Evolutionary conservation across 1,140 invertebrate species (phyloP).

Genomic region (Colletes latitarsis): DNA sequence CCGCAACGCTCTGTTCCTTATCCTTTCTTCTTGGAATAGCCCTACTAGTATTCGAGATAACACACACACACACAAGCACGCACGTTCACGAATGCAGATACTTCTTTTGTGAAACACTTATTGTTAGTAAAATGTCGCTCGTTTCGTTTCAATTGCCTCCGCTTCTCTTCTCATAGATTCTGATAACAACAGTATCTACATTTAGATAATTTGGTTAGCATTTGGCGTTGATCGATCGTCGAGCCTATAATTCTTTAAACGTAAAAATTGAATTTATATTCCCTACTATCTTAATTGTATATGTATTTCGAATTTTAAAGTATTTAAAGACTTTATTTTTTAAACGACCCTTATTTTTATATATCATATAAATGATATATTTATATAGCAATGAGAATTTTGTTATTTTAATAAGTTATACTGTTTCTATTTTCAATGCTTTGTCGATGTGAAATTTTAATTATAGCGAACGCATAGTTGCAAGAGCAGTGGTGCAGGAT

Average conservation of each 20-base stretch:
- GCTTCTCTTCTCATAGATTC: not conserved
- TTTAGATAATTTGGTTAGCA: not conserved
- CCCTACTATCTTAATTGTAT: no score
- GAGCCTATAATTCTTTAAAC: not conserved
- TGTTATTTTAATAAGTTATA: no score
- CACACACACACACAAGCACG: not conserved
- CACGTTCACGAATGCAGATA: not conserved
- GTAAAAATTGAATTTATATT: no score
- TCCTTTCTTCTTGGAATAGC: not conserved
- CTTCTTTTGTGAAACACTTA: not conserved
- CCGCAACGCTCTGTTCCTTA: conserved; percentile 15
- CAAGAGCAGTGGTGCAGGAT: not conserved
- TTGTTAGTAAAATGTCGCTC: not conserved
- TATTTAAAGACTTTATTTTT: no score
- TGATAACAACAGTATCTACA: not conserved
- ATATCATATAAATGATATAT: no score
- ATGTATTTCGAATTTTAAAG: no score
- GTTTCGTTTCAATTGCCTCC: conserved; percentile 2
- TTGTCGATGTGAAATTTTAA: no score
- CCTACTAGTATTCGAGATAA: not conserved
- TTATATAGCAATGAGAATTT: no score
- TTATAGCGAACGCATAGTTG: no score
- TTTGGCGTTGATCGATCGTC: not conserved
- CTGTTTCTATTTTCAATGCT: no score
- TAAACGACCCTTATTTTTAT: no score